Percentiles rank a stretch among this genome's conserved stretches.
These are phyloP conservation scores for Larimichthys polyactis DNA, from an alignment of 2,113 vertebrate species.

Conservation along the genomic window DNA sequence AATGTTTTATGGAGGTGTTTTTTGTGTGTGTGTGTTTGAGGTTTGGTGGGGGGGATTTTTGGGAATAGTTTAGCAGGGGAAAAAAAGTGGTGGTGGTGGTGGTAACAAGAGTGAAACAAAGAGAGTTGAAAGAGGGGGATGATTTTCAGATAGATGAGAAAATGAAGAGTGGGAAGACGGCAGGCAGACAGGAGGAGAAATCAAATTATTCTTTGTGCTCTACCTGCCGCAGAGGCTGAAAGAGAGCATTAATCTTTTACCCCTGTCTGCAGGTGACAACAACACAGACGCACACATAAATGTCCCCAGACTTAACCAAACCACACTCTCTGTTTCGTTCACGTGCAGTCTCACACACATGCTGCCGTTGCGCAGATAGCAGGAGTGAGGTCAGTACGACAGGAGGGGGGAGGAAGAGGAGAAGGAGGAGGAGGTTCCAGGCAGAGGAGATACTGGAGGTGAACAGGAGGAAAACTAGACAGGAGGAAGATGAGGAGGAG, in stretches of 20 bases:
- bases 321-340: slow-evolving; percentile 45
- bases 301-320: slow-evolving; percentile 48
- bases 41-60: slow-evolving; percentile 9
- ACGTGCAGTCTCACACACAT: slow-evolving; percentile 39
- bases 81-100: background rate
- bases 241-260: slow-evolving; percentile 80
- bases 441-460: slow-evolving; percentile 4
- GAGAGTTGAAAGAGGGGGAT: slow-evolving; percentile 18
- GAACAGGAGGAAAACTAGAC: background rate
- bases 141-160: slow-evolving; percentile 68
- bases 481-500: slow-evolving; percentile 7
- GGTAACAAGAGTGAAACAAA: slow-evolving; percentile 44
- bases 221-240: slow-evolving; percentile 75
- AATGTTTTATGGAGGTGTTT: slow-evolving; percentile 56
- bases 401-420: background rate
- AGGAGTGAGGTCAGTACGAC: slow-evolving; percentile 12
- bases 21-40: slow-evolving; percentile 14
- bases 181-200: slow-evolving; percentile 74
- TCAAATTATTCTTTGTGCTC: slow-evolving; percentile 81
- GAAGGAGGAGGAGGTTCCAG: slow-evolving; percentile 4
- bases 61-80: slow-evolving; percentile 21
- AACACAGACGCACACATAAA: slow-evolving; percentile 31
- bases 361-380: slow-evolving; percentile 35
- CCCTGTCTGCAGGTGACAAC: slow-evolving; percentile 71
- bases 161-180: slow-evolving; percentile 64